Evolutionary conservation across 2,888 invertebrate genomes (phyloP).

Genomic region (Agrypnus murinus): DNA sequence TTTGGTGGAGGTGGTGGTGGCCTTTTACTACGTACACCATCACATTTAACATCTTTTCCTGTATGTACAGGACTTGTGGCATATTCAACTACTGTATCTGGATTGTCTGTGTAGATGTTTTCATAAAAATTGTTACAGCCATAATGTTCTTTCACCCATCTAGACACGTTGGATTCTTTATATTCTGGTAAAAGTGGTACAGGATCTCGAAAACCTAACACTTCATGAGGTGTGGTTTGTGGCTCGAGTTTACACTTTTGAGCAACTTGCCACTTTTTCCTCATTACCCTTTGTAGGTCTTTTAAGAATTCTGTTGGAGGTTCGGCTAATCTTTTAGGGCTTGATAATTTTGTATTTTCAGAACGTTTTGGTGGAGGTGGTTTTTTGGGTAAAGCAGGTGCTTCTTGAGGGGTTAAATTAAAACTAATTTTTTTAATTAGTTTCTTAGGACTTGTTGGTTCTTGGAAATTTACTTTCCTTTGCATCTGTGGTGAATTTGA

Average conservation of each 20-base stretch:
- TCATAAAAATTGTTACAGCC: constrained; percentile 85
- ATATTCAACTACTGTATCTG: constrained; percentile 72
- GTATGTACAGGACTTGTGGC: constrained; percentile 68
- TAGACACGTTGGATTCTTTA: constrained; percentile 89
- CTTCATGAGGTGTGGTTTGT: constrained; percentile 92
- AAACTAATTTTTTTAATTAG: constrained; percentile 79
- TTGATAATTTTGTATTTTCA: constrained; percentile 83
- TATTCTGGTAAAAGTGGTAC: constrained; percentile 82
- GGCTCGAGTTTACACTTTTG: constrained; percentile 93
- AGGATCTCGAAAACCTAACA: constrained; percentile 91
- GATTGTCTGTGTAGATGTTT: constrained; percentile 77
- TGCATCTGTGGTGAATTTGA: constrained; percentile 74
- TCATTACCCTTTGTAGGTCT: constrained; percentile 93
- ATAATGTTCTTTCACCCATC: constrained; percentile 93
- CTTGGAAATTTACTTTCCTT: constrained; percentile 78
- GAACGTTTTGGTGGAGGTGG: constrained; percentile 86
- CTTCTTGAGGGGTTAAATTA: constrained; percentile 74
- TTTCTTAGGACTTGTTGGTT: constrained; percentile 75
- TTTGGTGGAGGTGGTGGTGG: constrained; percentile 94
- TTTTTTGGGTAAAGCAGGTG: constrained; percentile 78
- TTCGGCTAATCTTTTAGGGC: constrained; percentile 85
- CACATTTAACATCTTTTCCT: constrained; percentile 54
- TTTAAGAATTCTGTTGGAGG: constrained; percentile 89
- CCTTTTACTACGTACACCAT: constrained; percentile 72
- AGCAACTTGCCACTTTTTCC: constrained; percentile 94